A percentile compares a stretch with the other conserved stretches of the same genome.
These are phyloP conservation scores for Drosophila tsacasi DNA, from an alignment of 1,140 invertebrate genomes.

Conservation along the genomic window DNA sequence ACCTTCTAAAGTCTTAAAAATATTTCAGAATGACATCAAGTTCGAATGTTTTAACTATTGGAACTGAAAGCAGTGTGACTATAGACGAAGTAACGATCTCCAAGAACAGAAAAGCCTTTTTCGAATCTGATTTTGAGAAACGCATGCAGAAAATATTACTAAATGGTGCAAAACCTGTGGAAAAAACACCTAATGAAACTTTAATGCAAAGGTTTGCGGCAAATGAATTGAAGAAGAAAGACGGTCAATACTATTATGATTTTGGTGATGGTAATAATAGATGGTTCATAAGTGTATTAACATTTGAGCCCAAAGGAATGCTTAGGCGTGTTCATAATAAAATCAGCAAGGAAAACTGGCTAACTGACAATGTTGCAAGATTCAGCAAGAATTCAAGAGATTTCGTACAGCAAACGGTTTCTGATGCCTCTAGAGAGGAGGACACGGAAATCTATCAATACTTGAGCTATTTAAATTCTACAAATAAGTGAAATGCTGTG, in stretches of 20 bases:
- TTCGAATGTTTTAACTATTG: conserved; percentile 12
- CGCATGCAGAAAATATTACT: conserved; percentile 25
- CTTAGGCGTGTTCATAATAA: conserved; percentile 1
- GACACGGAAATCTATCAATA: conserved; percentile 20
- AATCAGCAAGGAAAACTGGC: conserved; percentile 25
- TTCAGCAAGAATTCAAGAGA: conserved; percentile 7
- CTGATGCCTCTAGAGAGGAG: not conserved
- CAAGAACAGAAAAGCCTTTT: not conserved
- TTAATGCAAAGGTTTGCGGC: not conserved
- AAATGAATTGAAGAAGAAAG: not conserved
- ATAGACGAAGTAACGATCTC: not conserved
- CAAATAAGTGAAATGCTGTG: not conserved
- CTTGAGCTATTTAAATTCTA: conserved; percentile 11
- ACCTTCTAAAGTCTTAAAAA: not conserved
- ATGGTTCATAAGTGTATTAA: not conserved
- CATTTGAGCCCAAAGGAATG: conserved; percentile 24
- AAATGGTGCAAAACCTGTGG: not conserved
- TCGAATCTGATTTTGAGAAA: not conserved
- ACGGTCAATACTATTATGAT: conserved; percentile 22
- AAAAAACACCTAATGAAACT: not conserved
- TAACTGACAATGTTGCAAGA: conserved; percentile 10
- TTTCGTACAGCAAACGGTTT: not conserved
- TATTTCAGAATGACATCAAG: conserved; percentile 4
- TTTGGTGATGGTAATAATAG: not conserved
- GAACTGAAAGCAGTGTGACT: not conserved